Conservation (phyloP, 2,113 vertebrate species). For the Cebidichthys violaceus region DNA sequence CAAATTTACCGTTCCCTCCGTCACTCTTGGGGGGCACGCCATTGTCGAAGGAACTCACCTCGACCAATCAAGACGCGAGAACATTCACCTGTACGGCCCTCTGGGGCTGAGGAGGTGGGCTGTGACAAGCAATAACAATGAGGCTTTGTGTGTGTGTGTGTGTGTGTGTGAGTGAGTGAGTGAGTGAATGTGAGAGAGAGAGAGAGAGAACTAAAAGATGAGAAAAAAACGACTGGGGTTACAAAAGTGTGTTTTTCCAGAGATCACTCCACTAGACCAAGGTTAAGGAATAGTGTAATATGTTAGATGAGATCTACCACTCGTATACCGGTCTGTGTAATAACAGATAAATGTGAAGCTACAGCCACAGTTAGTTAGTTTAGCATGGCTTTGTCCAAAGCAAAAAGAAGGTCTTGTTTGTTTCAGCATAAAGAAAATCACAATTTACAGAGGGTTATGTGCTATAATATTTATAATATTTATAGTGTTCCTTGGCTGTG, state of each 20-base stretch:
- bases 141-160: neutral
- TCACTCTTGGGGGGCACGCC: conserved; percentile 32
- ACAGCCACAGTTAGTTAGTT: no score
- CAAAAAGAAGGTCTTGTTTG: neutral
- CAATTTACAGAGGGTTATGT: neutral
- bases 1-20: conserved; percentile 44
- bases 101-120: conserved; percentile 6
- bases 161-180: neutral
- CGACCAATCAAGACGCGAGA: conserved; percentile 40
- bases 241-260: conserved; percentile 10
- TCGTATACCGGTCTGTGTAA: neutral
- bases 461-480: no score
- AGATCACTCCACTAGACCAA: neutral
- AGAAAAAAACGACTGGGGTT: neutral
- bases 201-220: neutral
- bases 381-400: neutral
- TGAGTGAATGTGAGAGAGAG: neutral
- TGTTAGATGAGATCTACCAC: neutral
- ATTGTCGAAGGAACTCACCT: conserved; percentile 12
- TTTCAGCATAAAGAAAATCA: neutral
- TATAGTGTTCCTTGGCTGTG: neutral
- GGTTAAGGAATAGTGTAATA: neutral
- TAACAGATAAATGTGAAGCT: neutral
- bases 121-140: conserved; percentile 38
- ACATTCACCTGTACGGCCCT: conserved; percentile 32